phyloP scores from a whole-genome alignment of 1,140 invertebrate genomes.

The Linepithema humile region DNA sequence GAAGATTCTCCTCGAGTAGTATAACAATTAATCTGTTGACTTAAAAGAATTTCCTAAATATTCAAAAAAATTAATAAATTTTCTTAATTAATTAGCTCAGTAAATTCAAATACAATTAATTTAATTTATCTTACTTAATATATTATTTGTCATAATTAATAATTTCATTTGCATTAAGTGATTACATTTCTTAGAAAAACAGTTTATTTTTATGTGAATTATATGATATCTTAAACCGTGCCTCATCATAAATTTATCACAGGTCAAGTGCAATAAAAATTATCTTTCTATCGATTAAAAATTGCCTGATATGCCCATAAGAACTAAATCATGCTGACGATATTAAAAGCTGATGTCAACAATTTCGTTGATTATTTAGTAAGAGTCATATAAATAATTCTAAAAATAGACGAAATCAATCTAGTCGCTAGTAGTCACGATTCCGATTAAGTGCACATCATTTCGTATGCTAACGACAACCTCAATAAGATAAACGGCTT shows the following conservation, averaged over 20 bases:
- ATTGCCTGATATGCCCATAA: background rate
- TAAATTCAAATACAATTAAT: background rate
- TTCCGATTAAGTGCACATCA: background rate
- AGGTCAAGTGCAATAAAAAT: background rate
- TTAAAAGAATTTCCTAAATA: background rate
- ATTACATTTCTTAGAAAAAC: background rate
- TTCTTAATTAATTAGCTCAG: background rate
- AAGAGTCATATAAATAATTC: background rate
- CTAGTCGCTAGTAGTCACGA: background rate
- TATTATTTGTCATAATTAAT: too few relatives aligned
- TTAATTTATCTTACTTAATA: too few relatives aligned
- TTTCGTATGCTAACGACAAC: conserved; percentile 10
- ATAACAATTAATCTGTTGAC: background rate
- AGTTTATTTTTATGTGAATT: background rate
- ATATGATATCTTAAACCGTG: background rate
- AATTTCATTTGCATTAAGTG: background rate
- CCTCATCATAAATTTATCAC: background rate
- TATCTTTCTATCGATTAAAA: conserved; percentile 3
- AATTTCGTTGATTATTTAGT: background rate
- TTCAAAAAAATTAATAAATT: background rate
- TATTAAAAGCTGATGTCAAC: background rate
- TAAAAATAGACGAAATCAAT: background rate
- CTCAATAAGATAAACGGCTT: conserved; percentile 28
- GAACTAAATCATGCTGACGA: background rate
- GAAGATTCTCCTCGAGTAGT: background rate